These are phyloP conservation scores for Drosophila watanabei DNA, from an alignment of 1,140 invertebrate species.

Conservation along the genomic window DNA sequence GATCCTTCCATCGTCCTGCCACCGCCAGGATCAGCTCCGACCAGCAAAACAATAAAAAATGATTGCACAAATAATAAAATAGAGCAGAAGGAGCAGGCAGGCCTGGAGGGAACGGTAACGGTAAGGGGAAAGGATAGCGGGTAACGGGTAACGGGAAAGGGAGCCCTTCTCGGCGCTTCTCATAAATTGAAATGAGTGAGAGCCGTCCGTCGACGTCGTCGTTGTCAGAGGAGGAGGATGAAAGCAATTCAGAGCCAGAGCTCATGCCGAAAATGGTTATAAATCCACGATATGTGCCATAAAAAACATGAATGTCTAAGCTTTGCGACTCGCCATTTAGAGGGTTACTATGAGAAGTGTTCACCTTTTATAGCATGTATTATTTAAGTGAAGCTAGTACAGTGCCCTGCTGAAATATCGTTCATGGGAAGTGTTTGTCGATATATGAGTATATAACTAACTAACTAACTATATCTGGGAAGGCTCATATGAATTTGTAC, in stretches of 20 bases:
- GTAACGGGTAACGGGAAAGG: background rate
- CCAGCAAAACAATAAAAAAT: slow-evolving; percentile 64
- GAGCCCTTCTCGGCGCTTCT: slow-evolving; percentile 38
- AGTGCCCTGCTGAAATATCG: background rate
- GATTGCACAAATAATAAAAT: slow-evolving; percentile 53
- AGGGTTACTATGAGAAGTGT: background rate
- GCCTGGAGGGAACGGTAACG: background rate
- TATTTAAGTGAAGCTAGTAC: slow-evolving; percentile 2
- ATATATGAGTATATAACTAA: background rate
- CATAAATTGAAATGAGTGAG: slow-evolving; percentile 56
- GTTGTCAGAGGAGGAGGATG: slow-evolving; percentile 17
- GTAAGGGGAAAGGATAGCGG: background rate
- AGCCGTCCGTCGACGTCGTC: slow-evolving; percentile 15
- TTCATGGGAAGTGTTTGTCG: background rate
- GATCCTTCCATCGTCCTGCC: slow-evolving; percentile 34
- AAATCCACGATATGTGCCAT: slow-evolving; percentile 45
- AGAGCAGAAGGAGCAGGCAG: slow-evolving; percentile 5
- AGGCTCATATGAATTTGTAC: no score
- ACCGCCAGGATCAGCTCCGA: slow-evolving; percentile 38
- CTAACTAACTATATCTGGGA: background rate
- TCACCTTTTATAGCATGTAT: slow-evolving; percentile 10
- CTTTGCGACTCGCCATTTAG: background rate
- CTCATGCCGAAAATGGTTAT: slow-evolving; percentile 22
- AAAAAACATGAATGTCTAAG: slow-evolving; percentile 26
- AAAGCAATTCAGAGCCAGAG: slow-evolving; percentile 28